Evolutionary conservation across 2,797 vertebrate species (phyloP).

Genomic region (Gorsachius magnificus): DNA sequence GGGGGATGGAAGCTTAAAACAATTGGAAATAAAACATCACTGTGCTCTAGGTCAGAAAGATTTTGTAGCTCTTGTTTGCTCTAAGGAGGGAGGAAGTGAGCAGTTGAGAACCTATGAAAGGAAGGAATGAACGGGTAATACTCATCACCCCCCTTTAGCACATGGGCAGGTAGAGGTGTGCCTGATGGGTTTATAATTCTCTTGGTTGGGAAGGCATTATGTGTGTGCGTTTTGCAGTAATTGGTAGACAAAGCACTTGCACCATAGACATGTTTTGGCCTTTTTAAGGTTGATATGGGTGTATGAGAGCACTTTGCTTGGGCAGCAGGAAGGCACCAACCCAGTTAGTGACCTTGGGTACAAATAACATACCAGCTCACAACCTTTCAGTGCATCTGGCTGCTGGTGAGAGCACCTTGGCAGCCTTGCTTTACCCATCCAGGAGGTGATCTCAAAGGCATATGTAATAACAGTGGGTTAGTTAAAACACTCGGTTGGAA

Average conservation of each 20-base stretch:
- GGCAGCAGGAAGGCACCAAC: not conserved
- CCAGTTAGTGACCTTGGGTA: not conserved
- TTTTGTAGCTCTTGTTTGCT: not conserved
- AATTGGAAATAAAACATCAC: not conserved
- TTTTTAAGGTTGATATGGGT: not conserved
- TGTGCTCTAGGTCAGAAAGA: not conserved
- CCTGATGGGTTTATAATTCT: not conserved
- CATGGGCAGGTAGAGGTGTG: not conserved
- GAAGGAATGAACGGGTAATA: not conserved
- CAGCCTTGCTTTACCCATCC: not conserved
- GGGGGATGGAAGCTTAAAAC: not conserved
- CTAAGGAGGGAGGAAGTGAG: not conserved
- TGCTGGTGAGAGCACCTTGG: not conserved
- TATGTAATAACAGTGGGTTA: too few species aligned
- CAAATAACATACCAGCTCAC: not conserved
- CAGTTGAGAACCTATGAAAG: not conserved
- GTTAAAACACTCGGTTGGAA: not conserved
- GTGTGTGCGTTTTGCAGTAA: not conserved
- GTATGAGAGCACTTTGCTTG: not conserved
- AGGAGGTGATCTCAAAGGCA: not conserved
- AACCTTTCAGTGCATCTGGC: not conserved
- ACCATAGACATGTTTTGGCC: not conserved
- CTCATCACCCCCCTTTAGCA: not conserved
- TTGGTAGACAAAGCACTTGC: not conserved
- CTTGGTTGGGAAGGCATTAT: not conserved